Conservation (phyloP, 2,797 vertebrate genomes). For the Manis pentadactyla region DNA sequence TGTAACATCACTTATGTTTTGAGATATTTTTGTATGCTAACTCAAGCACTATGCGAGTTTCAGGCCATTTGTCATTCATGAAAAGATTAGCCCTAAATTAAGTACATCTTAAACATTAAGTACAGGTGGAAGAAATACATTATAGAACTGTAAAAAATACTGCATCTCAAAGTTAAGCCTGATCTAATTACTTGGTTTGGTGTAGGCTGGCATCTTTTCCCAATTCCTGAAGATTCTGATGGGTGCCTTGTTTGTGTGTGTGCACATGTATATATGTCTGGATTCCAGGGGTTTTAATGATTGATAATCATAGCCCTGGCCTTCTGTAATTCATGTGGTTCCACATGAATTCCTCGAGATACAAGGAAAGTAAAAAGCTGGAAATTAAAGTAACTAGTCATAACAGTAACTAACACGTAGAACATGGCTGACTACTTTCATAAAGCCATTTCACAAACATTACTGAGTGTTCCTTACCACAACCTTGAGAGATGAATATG, state of each 20-base stretch:
- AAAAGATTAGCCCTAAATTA: background rate
- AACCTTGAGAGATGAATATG: background rate
- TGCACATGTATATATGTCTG: background rate
- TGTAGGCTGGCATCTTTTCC: background rate
- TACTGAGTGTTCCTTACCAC: background rate
- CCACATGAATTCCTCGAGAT: background rate
- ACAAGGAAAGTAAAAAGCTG: background rate
- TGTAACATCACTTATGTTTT: background rate
- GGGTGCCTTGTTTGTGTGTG: background rate
- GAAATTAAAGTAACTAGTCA: background rate
- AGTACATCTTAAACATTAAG: background rate
- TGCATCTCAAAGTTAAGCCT: background rate
- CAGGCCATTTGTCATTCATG: slow-evolving; percentile 1
- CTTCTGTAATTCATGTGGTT: background rate
- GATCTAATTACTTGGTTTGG: background rate
- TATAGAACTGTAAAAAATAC: slow-evolving; percentile 9
- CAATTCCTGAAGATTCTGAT: background rate
- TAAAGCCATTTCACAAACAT: background rate
- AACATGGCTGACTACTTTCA: background rate
- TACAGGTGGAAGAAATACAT: background rate
- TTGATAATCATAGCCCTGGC: background rate
- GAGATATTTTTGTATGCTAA: background rate
- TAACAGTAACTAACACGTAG: background rate
- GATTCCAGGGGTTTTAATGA: background rate
- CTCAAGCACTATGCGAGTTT: background rate